A percentile compares a stretch with the other conserved stretches of the same genome.
phyloP scores from a whole-genome alignment of 2,797 vertebrate species.

The Dromococcyx pavoninus region DNA sequence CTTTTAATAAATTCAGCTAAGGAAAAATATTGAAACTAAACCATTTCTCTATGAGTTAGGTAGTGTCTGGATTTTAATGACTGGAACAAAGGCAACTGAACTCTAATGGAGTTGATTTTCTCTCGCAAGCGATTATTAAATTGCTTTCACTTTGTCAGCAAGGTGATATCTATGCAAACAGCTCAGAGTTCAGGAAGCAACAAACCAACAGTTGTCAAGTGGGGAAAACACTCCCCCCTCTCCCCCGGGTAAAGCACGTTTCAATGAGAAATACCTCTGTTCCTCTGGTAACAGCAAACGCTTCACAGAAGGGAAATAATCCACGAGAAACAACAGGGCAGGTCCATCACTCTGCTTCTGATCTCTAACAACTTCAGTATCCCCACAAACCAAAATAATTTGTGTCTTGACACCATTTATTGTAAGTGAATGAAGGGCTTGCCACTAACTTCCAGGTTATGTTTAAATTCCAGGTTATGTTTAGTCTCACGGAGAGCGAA shows the following conservation, averaged over 20 bases:
- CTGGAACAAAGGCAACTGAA: slow-evolving; percentile 26
- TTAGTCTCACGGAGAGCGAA: neutral
- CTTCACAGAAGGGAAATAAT: neutral
- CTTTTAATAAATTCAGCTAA: neutral
- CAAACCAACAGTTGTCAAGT: neutral
- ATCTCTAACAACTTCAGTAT: neutral
- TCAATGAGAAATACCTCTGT: neutral
- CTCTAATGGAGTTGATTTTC: neutral
- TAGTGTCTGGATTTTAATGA: neutral
- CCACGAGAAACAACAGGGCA: neutral
- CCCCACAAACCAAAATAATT: neutral
- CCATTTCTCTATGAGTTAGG: neutral
- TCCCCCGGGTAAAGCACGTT: neutral
- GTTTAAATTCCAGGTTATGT: no score
- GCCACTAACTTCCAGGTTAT: neutral
- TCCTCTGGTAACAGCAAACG: neutral
- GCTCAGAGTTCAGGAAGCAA: slow-evolving; percentile 15
- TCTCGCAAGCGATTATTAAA: slow-evolving; percentile 13
- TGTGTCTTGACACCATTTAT: neutral
- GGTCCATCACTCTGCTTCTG: neutral
- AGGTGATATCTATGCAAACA: neutral
- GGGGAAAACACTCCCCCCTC: neutral
- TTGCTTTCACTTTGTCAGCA: slow-evolving; percentile 33
- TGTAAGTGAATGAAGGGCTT: neutral
- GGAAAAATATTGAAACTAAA: neutral